Percentiles rank a stretch among this genome's conserved stretches.
Evolutionary conservation across 92 coral and sea anemone genomes (phyloP).

Genomic region (Pocillopora meandrina): DNA sequence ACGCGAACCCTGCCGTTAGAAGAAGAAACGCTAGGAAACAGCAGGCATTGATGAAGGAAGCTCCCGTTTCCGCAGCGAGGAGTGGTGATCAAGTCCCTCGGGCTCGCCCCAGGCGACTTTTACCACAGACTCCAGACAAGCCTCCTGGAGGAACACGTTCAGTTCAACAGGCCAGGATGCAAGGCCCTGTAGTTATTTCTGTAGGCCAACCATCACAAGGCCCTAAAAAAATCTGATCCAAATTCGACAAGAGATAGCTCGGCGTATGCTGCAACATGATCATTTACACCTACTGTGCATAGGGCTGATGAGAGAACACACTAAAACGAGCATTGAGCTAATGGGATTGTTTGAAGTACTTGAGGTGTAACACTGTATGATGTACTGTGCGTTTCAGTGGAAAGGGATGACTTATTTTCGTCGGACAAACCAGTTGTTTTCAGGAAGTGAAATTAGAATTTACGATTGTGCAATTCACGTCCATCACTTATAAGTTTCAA

Average conservation of each 20-base stretch:
- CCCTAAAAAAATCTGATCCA: conserved; percentile 19
- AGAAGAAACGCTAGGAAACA: conserved; percentile 56
- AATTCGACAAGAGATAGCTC: conserved; percentile 8
- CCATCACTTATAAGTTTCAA: neutral
- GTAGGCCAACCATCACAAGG: conserved; percentile 3
- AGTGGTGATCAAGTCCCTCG: conserved; percentile 32
- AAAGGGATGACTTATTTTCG: neutral
- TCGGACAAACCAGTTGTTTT: neutral
- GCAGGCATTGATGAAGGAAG: conserved; percentile 16
- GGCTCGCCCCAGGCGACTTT: conserved; percentile 59
- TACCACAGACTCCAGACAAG: conserved; percentile 63
- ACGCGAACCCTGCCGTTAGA: conserved; percentile 49
- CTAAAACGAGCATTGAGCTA: neutral
- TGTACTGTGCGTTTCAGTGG: neutral
- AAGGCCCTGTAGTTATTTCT: conserved; percentile 9
- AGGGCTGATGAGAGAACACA: neutral
- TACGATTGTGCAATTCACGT: neutral
- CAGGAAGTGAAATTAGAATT: neutral
- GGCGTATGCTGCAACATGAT: conserved; percentile 26
- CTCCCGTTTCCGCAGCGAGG: conserved; percentile 9
- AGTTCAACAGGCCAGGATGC: conserved; percentile 24
- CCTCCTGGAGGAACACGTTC: neutral
- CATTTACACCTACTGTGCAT: neutral
- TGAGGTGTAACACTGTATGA: neutral
- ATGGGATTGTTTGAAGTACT: neutral